A percentile compares a stretch with the other conserved stretches of the same genome.
These are phyloP conservation scores for Pedionomus torquatus DNA, from an alignment of 2,113 vertebrate species.

Conservation along the genomic window DNA sequence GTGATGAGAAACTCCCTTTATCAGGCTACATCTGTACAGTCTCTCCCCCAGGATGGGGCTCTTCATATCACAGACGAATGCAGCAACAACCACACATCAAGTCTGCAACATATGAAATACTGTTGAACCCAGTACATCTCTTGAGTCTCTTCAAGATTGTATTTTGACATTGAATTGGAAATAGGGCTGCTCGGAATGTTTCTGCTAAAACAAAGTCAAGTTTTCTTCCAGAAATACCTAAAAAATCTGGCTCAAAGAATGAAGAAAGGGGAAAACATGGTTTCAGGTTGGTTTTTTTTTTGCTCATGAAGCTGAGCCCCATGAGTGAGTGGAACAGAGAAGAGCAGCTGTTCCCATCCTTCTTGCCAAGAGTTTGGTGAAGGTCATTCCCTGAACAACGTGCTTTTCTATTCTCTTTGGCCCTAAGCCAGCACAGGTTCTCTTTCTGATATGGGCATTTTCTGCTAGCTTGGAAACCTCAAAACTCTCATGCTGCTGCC, in stretches of 20 bases:
- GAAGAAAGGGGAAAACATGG: neutral
- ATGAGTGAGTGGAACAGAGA: neutral
- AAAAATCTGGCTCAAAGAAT: neutral
- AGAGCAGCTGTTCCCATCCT: neutral
- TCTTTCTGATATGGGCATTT: fast-evolving
- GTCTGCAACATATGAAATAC: neutral
- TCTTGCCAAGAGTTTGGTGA: neutral
- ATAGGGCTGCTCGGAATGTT: no score
- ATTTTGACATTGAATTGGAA: neutral
- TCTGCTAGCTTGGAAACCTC: neutral
- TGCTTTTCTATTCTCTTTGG: neutral
- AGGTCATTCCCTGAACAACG: neutral
- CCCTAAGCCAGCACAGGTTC: neutral
- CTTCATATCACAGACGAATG: neutral
- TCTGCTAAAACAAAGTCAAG: no score
- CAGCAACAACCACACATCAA: neutral
- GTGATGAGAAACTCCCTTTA: neutral
- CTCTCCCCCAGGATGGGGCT: neutral
- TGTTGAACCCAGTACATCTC: neutral
- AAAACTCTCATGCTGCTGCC: neutral
- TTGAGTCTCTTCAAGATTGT: neutral
- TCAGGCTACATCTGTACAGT: fast-evolving
- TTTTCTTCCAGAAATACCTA: neutral
- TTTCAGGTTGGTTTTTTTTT: neutral
- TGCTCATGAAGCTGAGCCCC: neutral